These are phyloP conservation scores for Leucoma salicis DNA, from an alignment of 2,888 invertebrate genomes.

Conservation along the genomic window DNA sequence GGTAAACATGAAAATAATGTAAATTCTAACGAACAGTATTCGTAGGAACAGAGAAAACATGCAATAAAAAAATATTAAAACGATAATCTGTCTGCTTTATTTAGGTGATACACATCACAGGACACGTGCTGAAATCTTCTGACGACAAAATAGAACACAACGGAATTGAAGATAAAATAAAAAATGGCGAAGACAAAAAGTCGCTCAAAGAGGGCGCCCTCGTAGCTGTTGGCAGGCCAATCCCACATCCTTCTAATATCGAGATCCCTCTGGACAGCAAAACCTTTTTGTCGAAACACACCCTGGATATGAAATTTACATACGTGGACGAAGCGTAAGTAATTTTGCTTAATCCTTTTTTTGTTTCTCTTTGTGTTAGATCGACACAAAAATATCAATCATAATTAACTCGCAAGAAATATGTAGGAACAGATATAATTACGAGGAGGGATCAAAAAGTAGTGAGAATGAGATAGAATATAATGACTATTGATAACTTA, in stretches of 20 bases:
- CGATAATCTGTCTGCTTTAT: no score
- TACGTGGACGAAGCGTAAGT: slow-evolving; percentile 96
- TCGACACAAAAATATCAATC: no score
- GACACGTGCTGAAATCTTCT: slow-evolving; percentile 85
- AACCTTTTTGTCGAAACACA: slow-evolving; percentile 95
- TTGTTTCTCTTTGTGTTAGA: no score
- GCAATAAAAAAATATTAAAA: no score
- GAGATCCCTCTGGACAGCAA: slow-evolving; percentile 94
- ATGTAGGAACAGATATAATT: no score
- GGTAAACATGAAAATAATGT: no score
- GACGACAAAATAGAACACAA: slow-evolving; percentile 44
- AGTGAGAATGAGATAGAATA: no score
- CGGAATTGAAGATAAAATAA: slow-evolving; percentile 61
- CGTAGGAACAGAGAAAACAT: no score
- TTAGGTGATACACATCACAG: slow-evolving; percentile 94
- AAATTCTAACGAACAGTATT: no score
- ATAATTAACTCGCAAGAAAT: no score
- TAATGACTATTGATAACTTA: no score
- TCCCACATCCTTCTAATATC: slow-evolving; percentile 95
- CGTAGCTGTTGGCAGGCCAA: slow-evolving; percentile 89
- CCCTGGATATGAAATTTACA: slow-evolving; percentile 96
- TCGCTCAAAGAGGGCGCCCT: slow-evolving; percentile 74
- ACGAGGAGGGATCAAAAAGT: no score
- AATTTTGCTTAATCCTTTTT: slow-evolving; percentile 12
- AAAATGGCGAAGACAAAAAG: slow-evolving; percentile 45